These are phyloP conservation scores for Triplophysa tibetana DNA, from an alignment of 2,113 vertebrate species.

Conservation along the genomic window DNA sequence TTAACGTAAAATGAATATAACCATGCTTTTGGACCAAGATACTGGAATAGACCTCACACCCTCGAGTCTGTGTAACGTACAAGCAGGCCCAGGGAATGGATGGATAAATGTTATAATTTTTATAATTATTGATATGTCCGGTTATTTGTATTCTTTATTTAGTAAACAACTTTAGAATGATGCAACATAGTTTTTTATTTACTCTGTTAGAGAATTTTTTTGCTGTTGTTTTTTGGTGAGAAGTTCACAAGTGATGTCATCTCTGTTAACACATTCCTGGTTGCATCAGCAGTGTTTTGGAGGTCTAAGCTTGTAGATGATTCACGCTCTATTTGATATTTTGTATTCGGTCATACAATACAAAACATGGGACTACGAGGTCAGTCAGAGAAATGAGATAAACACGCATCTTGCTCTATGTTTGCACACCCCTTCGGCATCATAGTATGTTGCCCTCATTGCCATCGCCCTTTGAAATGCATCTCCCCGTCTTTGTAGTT, in stretches of 20 bases:
- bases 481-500: conserved; percentile 67
- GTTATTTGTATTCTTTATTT: neutral
- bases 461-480: conserved; percentile 60
- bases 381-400: neutral
- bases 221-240: neutral
- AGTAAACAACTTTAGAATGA: neutral
- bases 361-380: neutral
- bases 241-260: conserved; percentile 1
- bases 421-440: conserved; percentile 43
- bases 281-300: conserved; percentile 11
- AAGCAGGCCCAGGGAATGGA: no score
- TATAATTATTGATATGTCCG: no score
- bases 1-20: no score
- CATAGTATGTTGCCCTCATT: conserved; percentile 60
- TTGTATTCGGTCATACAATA: neutral
- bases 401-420: conserved; percentile 31
- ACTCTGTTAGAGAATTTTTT: neutral
- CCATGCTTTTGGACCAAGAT: no score
- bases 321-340: conserved; percentile 13
- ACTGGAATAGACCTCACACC: no score
- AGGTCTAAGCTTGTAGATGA: neutral
- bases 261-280: neutral
- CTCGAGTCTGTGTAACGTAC: no score
- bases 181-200: neutral
- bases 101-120: no score